Base-by-base conservation (phyloP, 2,888 invertebrate genomes). In the Parthenolecanium corni region DNA sequence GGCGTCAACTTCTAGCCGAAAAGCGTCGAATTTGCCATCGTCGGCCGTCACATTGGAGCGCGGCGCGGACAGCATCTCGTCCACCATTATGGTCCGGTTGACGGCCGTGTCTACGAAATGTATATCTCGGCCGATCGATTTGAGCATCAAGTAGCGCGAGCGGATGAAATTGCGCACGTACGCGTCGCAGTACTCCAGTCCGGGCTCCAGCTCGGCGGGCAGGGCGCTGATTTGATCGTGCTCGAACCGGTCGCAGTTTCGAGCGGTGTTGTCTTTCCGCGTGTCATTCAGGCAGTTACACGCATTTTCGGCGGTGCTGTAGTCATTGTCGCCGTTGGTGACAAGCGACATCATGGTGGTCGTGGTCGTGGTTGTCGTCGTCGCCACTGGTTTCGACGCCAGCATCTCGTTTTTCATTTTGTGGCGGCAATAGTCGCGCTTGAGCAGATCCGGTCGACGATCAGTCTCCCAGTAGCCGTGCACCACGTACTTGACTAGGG, bases 401-500 rank as follows among this genome's bases (percentile, higher is more conserved):
- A 16, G n/a, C 2, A 16, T 18, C 2, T 44, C 46, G 9, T 57
- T 57, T 14, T 36, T 23, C 49, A 58, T 36, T 42, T 62, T 64
- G 23, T 65, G 67, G 52, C 65, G 53, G 65, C 70, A 73, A 63
- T 71, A 72, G 58, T 71, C 69, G 12, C 72, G 67, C 57, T 67
- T 44, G 42, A 66, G 63, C 3, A 69, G 44, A 42, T 61, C 46
- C 1, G 20, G 64, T 67, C 70, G 58, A 53, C 74, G 68, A 12
- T 74, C 72, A 4, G 56, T 57, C 53, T 70, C 68, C 12, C 70
- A 52, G 18, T 68, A 69, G 2, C 73, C 72, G 25, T 70, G 68
- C 12, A 79, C 68, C 14, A 75, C 69, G 70, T 82, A 83, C 66
- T 80, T 76, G 1, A 76, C 76, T 20, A 84, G 75, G 6, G 76